Percentiles rank a stretch among this genome's conserved stretches.
These are phyloP conservation scores for Macroglossus sobrinus DNA, from an alignment of 2,113 vertebrate genomes.

Conservation along the genomic window DNA sequence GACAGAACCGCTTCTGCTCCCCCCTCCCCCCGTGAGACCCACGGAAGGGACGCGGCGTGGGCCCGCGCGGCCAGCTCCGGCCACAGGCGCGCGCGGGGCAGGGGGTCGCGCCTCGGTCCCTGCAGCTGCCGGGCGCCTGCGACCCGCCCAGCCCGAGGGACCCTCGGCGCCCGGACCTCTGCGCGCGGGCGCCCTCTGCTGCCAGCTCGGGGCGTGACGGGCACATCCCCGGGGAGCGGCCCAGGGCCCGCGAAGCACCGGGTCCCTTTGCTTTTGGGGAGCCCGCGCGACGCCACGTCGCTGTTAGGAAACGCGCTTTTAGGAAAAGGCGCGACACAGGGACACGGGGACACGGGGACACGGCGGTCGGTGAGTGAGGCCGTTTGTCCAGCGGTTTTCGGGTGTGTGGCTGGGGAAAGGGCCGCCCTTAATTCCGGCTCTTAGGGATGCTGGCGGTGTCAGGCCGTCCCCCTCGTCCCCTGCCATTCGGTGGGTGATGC, in stretches of 20 bases:
- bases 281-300: not conserved
- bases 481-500: accelerated
- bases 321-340: too few species aligned
- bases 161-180: not conserved
- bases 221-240: not conserved
- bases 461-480: accelerated
- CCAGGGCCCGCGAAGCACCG: not conserved
- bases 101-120: not conserved
- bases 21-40: not conserved
- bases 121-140: not conserved
- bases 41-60: not conserved
- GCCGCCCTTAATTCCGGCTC: too few species aligned
- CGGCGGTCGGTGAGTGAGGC: too few species aligned
- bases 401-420: too few species aligned
- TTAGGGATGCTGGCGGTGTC: too few species aligned
- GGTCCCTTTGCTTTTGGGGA: not conserved
- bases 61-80: not conserved
- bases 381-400: too few species aligned
- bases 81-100: not conserved
- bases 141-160: not conserved
- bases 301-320: not conserved
- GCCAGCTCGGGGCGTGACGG: not conserved
- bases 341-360: too few species aligned
- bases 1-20: not conserved
- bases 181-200: conserved; percentile 53